phyloP scores from a whole-genome alignment of 2,888 invertebrate genomes.

The Cataglyphis albicans region DNA sequence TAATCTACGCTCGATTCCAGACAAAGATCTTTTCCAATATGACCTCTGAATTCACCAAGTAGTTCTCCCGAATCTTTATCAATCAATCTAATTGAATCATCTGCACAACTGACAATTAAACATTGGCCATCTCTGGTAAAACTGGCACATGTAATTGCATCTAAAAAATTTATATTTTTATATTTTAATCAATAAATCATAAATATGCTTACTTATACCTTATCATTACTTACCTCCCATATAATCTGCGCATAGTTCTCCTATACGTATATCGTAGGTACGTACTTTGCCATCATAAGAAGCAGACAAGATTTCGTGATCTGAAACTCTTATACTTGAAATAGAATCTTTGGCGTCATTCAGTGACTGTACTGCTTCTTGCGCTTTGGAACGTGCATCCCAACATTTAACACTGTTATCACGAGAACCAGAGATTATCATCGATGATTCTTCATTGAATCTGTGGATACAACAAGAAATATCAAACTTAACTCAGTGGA shows the following conservation, averaged over 20 bases:
- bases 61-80: constrained; percentile 95
- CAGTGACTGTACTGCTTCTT: constrained; percentile 92
- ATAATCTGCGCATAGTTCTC: constrained; percentile 93
- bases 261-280: constrained; percentile 96
- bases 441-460: constrained; percentile 97
- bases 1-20: constrained; percentile 95
- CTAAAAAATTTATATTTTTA: constrained; percentile 83
- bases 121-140: constrained; percentile 98
- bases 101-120: constrained; percentile 93
- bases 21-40: constrained; percentile 93
- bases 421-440: constrained; percentile 96
- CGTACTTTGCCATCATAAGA: constrained; percentile 96
- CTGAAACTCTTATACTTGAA: constrained; percentile 92
- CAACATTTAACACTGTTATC: constrained; percentile 97
- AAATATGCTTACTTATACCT: background rate
- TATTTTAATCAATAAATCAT: background rate
- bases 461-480: constrained; percentile 77
- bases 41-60: constrained; percentile 93
- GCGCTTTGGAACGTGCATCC: constrained; percentile 91
- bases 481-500: background rate
- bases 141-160: constrained; percentile 93
- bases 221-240: constrained; percentile 89
- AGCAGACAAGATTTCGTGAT: constrained; percentile 95
- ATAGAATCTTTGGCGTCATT: constrained; percentile 98
- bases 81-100: constrained; percentile 93